Conservation (phyloP, 2,797 vertebrate genomes). For the Poeciliopsis presidionis region DNA sequence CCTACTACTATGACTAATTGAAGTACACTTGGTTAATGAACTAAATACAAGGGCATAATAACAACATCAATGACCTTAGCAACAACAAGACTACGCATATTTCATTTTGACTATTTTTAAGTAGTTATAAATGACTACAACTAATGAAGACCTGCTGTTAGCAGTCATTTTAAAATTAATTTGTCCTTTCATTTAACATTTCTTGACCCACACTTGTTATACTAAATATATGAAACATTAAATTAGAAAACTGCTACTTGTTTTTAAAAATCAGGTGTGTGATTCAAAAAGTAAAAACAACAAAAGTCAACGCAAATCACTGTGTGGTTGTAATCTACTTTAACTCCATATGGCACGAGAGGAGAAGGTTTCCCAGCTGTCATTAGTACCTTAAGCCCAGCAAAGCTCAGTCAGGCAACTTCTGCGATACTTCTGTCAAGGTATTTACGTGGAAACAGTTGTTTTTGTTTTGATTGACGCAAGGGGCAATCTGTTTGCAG, state of each 20-base stretch:
- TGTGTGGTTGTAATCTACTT: constrained; percentile 62
- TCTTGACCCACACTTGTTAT: neutral
- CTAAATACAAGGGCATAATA: neutral
- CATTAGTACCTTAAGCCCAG: constrained; percentile 33
- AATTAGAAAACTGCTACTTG: neutral
- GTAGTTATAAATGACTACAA: neutral
- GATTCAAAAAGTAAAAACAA: constrained; percentile 12
- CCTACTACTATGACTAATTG: neutral
- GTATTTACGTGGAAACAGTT: constrained; percentile 6
- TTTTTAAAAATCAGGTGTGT: neutral
- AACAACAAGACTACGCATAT: neutral
- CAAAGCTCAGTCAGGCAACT: constrained; percentile 33
- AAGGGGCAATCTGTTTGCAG: constrained; percentile 11
- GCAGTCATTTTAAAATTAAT: neutral
- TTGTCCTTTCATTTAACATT: neutral
- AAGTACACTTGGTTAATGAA: neutral
- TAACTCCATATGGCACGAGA: constrained; percentile 66
- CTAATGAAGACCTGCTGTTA: neutral
- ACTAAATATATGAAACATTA: neutral
- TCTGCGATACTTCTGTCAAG: constrained; percentile 8
- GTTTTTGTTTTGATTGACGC: constrained; percentile 25
- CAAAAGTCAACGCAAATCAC: constrained; percentile 36
- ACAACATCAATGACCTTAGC: neutral
- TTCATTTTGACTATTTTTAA: neutral
- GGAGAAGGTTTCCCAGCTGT: constrained; percentile 46